Conservation (phyloP, 2,888 invertebrate genomes). For the Deilephila porcellus region DNA sequence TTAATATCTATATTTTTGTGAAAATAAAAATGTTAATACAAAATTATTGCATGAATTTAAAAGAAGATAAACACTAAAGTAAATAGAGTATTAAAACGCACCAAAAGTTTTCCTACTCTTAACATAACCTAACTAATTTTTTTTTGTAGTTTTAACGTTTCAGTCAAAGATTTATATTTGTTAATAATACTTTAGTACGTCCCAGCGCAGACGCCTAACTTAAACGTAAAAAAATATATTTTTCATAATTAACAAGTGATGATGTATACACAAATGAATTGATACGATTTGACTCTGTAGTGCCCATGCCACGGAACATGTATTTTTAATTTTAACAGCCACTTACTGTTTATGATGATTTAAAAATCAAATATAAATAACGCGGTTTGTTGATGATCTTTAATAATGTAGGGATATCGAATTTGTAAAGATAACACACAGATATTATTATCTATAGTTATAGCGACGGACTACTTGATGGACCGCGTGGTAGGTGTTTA, state of each 20-base stretch:
- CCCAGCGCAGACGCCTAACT: neutral
- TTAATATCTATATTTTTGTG: neutral
- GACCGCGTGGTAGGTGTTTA: no score
- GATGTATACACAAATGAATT: neutral
- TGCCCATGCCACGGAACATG: neutral
- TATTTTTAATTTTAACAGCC: no score
- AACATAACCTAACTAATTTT: neutral
- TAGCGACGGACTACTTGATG: no score
- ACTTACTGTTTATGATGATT: no score
- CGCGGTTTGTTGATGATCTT: no score
- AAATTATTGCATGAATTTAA: neutral
- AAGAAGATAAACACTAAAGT: constrained; percentile 34
- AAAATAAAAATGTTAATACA: neutral
- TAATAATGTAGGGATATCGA: no score
- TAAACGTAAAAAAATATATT: neutral
- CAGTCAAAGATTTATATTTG: constrained; percentile 19
- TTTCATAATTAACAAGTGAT: constrained; percentile 10
- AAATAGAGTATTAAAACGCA: constrained; percentile 12
- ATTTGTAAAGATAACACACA: no score
- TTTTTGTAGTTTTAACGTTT: constrained; percentile 18
- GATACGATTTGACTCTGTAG: neutral
- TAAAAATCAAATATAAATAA: no score
- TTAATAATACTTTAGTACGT: constrained; percentile 31
- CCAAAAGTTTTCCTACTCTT: constrained; percentile 9
- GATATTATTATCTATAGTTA: no score